Evolutionary conservation across 1,140 invertebrate genomes (phyloP).

Genomic region (Drosophila guanche): DNA sequence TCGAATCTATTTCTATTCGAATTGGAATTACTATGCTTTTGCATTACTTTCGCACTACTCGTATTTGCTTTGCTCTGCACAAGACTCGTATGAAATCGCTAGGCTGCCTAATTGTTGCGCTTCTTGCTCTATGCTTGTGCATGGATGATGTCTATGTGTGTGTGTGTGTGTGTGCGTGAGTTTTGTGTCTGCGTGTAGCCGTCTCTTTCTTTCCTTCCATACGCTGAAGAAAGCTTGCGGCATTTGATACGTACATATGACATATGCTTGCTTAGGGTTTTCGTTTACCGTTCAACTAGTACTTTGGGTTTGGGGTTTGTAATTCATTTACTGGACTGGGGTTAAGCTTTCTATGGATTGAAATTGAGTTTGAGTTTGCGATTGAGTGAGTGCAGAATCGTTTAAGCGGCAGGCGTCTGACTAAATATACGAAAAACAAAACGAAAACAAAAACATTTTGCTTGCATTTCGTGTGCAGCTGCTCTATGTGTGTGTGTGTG

Average conservation of each 20-base stretch:
- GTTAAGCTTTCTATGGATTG: conserved; percentile 12
- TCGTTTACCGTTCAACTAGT: no score
- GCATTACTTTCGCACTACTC: conserved; percentile 12
- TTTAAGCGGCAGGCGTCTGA: conserved; percentile 46
- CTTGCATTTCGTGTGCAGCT: conserved; percentile 42
- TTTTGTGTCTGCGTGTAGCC: not conserved
- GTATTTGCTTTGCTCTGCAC: conserved; percentile 49
- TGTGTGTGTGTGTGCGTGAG: conserved; percentile 16
- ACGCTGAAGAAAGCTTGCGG: no score
- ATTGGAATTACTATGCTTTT: conserved; percentile 32
- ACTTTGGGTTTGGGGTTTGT: conserved; percentile 15
- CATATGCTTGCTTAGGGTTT: no score
- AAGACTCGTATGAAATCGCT: conserved; percentile 51
- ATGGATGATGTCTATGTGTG: conserved; percentile 30
- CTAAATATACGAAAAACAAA: conserved; percentile 28
- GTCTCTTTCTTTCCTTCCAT: no score
- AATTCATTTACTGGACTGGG: conserved; percentile 4
- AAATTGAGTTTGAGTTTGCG: conserved; percentile 9
- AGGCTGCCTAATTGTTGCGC: conserved; percentile 48
- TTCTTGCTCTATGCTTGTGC: conserved; percentile 41
- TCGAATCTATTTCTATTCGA: conserved; percentile 41
- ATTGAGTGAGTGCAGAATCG: conserved; percentile 40
- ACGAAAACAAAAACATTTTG: conserved; percentile 19
- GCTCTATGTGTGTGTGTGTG: conserved; percentile 25
- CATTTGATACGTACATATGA: no score